phyloP scores from a whole-genome alignment of 2,888 invertebrate genomes.

The Selenia dentaria region DNA sequence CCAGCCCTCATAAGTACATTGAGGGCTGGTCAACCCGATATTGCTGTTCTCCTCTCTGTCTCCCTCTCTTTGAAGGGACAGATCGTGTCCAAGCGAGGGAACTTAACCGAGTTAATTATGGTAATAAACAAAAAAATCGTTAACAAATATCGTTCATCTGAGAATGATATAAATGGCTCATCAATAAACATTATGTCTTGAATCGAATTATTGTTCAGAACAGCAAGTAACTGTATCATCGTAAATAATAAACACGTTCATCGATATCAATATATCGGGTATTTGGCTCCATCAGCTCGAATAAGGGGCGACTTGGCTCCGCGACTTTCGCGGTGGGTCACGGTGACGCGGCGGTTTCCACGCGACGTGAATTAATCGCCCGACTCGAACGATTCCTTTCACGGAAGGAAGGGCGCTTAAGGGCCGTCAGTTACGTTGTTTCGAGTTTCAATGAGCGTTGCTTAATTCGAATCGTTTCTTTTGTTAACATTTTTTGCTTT shows the following conservation, averaged over 20 bases:
- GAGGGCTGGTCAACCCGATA: too few species aligned
- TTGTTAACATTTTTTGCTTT: constrained; percentile 33
- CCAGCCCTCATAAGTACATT: too few species aligned
- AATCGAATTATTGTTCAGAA: constrained; percentile 18
- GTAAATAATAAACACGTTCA: constrained; percentile 41
- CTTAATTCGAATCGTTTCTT: constrained; percentile 61
- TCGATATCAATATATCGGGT: constrained; percentile 64
- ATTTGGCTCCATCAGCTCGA: constrained; percentile 59
- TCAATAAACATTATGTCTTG: constrained; percentile 20
- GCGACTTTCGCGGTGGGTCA: constrained; percentile 56
- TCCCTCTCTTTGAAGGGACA: too few species aligned
- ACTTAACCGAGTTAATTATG: too few species aligned
- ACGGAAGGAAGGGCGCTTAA: constrained; percentile 37
- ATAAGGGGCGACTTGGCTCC: constrained; percentile 57
- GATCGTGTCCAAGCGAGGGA: too few species aligned
- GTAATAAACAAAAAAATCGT: too few species aligned
- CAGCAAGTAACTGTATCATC: constrained; percentile 31
- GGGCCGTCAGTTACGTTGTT: constrained; percentile 55
- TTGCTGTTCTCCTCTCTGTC: too few species aligned
- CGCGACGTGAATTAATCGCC: constrained; percentile 67
- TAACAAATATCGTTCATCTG: too few species aligned
- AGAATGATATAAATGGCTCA: too few species aligned
- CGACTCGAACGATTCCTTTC: constrained; percentile 30
- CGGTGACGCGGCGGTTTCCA: constrained; percentile 53
- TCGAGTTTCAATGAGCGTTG: constrained; percentile 58